Evolutionary conservation across 2,888 invertebrate genomes (phyloP).

Genomic region (Cactoblastis cactorum): DNA sequence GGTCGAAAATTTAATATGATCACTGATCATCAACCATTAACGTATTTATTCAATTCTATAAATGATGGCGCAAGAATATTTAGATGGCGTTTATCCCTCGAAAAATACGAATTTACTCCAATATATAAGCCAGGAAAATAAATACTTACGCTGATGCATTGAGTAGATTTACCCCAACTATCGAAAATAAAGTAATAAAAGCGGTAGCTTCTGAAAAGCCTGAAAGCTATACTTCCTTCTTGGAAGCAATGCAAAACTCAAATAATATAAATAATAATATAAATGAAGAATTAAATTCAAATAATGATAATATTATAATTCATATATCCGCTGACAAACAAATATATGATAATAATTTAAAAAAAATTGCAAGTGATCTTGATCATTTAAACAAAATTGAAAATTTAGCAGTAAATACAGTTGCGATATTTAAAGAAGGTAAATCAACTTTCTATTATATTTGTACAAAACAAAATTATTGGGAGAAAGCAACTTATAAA

Average conservation of each 20-base stretch:
- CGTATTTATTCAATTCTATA: slow-evolving; percentile 3
- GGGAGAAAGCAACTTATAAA: background rate
- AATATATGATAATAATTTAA: background rate
- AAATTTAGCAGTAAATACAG: background rate
- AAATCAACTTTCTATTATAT: background rate
- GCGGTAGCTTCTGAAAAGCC: background rate
- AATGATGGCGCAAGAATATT: background rate
- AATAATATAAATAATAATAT: background rate
- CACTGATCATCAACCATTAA: slow-evolving; percentile 17
- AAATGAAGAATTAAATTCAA: background rate
- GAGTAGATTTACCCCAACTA: background rate
- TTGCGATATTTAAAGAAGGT: background rate
- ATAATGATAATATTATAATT: background rate
- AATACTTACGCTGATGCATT: background rate
- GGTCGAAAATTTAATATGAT: slow-evolving; percentile 13
- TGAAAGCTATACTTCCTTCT: background rate
- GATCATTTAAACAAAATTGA: background rate
- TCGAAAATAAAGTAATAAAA: background rate
- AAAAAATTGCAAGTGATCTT: background rate
- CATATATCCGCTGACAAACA: background rate
- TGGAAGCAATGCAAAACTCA: background rate
- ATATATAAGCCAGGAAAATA: background rate
- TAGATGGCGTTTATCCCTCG: background rate
- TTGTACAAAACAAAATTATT: background rate
- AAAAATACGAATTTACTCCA: background rate